Evolutionary conservation across 2,888 invertebrate species (phyloP), one percentile per base, ranked within the genome.

Genomic region (Carabus problematicus): DNA sequence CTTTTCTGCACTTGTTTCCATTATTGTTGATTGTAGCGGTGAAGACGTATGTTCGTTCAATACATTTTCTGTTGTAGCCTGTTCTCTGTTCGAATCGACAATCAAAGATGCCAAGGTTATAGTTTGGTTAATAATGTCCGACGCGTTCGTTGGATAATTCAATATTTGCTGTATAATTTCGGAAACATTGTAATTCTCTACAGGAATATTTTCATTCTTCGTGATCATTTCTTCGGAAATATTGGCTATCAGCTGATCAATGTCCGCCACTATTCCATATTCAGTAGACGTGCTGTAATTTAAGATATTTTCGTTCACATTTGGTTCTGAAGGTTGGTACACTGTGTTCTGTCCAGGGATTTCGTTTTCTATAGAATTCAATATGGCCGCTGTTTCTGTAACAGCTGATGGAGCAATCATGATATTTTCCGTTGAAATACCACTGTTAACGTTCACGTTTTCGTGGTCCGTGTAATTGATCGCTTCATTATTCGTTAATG

Each of bases 181-280:
- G n/a, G 67, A 42, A 2, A 47, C 66, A 39, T 67, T 67, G 18
- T 59, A 60, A 60, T 67, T 67, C 43, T 67, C 67, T 9, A 60
- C 19, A n/a, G 42, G 29, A 6, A 60, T 14, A 45, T 67, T 67
- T 67, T 60, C 67, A 29, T 52, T 60, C 12, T 60, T 42, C 29
- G 52, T 12, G 40, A 67, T 8, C 1, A 60, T 60, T 16, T 45
- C 54, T 7, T 54, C 29, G 4, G 67, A 52, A n/a, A 67, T 40
- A 60, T 60, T 67, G 19, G 40, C 43, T 40, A 67, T 19, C 41
- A 67, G 40, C 42, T 67, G 60, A 19, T 67, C 67, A 12, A 60
- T 49, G 42, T 67, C 41, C 18, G 43, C 41, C 1, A 54, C 39
- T n/a, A 67, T 58, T 29, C 60, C 49, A 11, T 58, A 39, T 49